Evolutionary conservation across 23 tunicate species (phyloP), one percentile per base, ranked within the genome.

Genomic region (Phallusia fumigata): DNA sequence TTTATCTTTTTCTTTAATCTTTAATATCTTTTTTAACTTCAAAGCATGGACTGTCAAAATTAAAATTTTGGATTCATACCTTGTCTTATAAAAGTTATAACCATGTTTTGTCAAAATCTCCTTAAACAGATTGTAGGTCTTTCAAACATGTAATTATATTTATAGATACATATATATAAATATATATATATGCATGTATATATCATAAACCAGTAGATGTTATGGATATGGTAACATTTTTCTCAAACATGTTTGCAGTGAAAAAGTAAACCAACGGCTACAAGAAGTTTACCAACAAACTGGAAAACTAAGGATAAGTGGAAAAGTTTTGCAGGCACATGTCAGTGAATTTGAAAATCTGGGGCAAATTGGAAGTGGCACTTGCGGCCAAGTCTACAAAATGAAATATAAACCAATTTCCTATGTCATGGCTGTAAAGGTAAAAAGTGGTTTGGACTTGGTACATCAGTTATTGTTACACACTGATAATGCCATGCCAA

Each of bases 331-430:
- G 53, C 28, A 52, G 40, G 88, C 95, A 18, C 34, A 74, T 40
- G 89, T 78, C 13, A 50, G 52, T 18, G 85, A 89, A 3, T 94
- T 94, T 83, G 90, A 89, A 31, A 94, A 89, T 74, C 78, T 85
- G n/a, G 98, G 98, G 6, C 90, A 85, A 36, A 94, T 94, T 36
- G 98, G 98, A 21, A 82, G 88, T 79, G 98, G 98, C 22, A 94
- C 98, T 21, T 94, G 98, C 83, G 98, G 98, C 65, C 98, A 94
- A 86, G 98, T 94, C 18, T 94, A 85, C 85, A 94, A 86, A 64
- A 94, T 88, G 94, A 58, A 45, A 74, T 87, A 90, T 53, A 81
- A 76, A 35, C 88, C 90, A 0, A 87, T 87, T 31, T 65, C 80
- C 31, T 77, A 85, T 73, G 78, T 94, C 15, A 94, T 94, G 98